These are phyloP conservation scores for Capromys pilorides DNA, from an alignment of 2,797 vertebrate genomes.

Conservation along the genomic window DNA sequence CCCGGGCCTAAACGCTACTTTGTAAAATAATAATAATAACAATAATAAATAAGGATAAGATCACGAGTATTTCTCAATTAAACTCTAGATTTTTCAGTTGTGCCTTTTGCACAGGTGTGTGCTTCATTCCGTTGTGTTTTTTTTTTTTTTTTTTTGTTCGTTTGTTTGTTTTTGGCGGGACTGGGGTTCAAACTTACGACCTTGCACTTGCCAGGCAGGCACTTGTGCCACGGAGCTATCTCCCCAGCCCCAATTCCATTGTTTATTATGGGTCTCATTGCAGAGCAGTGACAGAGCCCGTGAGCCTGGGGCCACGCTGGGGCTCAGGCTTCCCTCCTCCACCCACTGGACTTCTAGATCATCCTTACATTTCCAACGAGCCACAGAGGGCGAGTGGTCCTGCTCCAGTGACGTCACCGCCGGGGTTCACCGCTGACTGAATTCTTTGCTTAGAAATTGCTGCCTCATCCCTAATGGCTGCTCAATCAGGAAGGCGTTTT, in stretches of 20 bases:
- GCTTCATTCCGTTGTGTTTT: not conserved
- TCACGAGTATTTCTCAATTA: not conserved
- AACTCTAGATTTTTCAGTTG: not conserved
- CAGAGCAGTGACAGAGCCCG: not conserved
- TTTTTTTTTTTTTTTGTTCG: no score
- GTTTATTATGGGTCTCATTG: not conserved
- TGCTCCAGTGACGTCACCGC: not conserved
- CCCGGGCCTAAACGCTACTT: not conserved
- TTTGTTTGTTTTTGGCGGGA: no score
- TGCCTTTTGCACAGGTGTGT: not conserved
- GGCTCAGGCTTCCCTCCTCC: not conserved
- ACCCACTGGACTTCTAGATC: rapidly evolving
- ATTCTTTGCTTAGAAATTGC: conserved; percentile 60
- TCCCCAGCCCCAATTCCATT: no score
- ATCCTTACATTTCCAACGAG: not conserved
- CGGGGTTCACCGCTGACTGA: not conserved
- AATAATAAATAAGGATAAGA: not conserved
- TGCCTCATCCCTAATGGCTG: conserved; percentile 69
- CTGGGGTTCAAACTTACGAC: no score
- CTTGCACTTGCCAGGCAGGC: no score
- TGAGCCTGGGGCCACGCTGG: no score
- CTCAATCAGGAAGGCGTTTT: conserved; percentile 71
- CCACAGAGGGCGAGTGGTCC: not conserved
- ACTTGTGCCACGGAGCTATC: no score
- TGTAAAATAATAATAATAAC: not conserved